Evolutionary conservation across 2,113 vertebrate genomes (phyloP).

Genomic region (Phoxinus phoxinus): DNA sequence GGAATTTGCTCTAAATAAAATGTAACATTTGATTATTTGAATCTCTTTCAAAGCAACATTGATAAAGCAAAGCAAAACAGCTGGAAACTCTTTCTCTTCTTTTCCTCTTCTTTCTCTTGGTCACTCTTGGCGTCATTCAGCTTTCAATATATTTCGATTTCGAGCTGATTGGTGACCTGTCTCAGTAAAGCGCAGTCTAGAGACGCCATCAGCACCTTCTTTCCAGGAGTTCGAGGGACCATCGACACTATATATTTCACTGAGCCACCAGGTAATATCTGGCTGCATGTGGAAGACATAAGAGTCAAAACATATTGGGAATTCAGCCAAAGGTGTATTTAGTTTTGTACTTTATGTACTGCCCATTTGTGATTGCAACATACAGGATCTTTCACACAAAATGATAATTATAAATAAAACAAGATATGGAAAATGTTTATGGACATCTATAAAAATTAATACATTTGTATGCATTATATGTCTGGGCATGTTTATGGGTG

Average conservation of each 20-base stretch:
- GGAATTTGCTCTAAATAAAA: neutral
- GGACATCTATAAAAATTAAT: neutral
- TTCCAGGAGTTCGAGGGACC: conserved; percentile 70
- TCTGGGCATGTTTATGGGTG: neutral
- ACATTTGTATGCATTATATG: neutral
- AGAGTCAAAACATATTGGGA: neutral
- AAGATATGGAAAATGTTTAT: neutral
- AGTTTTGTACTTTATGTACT: neutral
- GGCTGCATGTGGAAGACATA: conserved; percentile 65
- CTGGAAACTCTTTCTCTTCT: neutral
- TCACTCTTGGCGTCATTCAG: neutral
- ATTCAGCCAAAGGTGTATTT: neutral
- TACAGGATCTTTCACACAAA: neutral
- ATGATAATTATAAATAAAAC: neutral
- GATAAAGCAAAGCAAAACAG: neutral
- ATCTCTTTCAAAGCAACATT: neutral
- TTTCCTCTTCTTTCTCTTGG: neutral
- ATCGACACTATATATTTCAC: conserved; percentile 78
- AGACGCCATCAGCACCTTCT: conserved; percentile 76
- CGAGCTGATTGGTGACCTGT: conserved; percentile 73
- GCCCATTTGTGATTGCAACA: neutral
- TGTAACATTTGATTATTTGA: neutral
- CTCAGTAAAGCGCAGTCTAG: conserved; percentile 69
- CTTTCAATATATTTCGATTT: neutral
- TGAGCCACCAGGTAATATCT: conserved; percentile 21